A percentile compares a stretch with the other conserved stretches of the same genome.
Conservation (phyloP, 2,888 invertebrate species). For the Notodonta dromedarius region DNA sequence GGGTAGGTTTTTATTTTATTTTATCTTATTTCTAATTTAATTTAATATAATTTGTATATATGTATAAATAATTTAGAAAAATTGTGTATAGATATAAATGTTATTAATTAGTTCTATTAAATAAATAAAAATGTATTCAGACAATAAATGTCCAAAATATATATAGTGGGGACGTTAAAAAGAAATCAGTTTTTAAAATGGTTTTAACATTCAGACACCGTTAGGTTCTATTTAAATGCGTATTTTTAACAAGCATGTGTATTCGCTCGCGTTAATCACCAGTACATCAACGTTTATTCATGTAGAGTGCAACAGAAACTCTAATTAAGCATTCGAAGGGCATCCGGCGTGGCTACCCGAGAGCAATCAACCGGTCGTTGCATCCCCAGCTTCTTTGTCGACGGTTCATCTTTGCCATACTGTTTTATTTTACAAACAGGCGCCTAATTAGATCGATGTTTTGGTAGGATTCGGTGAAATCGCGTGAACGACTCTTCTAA, state of each 20-base stretch:
- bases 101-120: too few species aligned
- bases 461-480: constrained; percentile 39
- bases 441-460: constrained; percentile 57
- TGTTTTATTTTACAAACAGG: constrained; percentile 46
- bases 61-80: too few species aligned
- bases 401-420: constrained; percentile 49
- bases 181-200: too few species aligned
- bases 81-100: too few species aligned
- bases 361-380: constrained; percentile 77
- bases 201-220: too few species aligned
- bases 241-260: background rate
- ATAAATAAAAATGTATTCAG: too few species aligned
- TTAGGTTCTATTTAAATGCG: too few species aligned
- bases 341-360: constrained; percentile 56
- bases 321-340: constrained; percentile 67
- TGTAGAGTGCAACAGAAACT: constrained; percentile 29
- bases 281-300: background rate
- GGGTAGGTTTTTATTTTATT: too few species aligned
- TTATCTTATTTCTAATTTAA: too few species aligned
- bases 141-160: too few species aligned
- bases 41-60: too few species aligned
- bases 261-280: background rate
- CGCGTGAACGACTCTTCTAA: constrained; percentile 14
- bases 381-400: constrained; percentile 53
- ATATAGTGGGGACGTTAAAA: too few species aligned